A percentile compares a stretch with the other conserved stretches of the same genome.
These are phyloP conservation scores for Oenanthe oenanthe DNA, from an alignment of 2,113 vertebrate species.

Conservation along the genomic window DNA sequence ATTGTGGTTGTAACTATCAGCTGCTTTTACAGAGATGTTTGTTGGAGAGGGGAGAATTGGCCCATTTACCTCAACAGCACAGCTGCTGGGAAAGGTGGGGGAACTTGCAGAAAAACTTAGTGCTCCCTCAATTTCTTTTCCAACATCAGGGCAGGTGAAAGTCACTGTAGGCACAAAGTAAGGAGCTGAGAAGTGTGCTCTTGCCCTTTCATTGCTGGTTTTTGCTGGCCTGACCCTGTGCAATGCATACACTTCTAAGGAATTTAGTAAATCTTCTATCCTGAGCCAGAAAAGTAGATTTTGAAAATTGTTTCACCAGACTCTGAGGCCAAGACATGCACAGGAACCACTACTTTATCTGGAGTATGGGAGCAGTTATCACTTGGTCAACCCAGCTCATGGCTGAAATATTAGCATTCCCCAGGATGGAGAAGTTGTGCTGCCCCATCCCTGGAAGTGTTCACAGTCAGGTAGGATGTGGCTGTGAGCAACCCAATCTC, in stretches of 20 bases:
- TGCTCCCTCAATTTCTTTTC: background rate
- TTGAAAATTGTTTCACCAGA: background rate
- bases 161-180: background rate
- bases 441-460: background rate
- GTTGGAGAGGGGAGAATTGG: background rate
- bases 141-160: background rate
- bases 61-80: background rate
- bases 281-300: background rate
- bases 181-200: background rate
- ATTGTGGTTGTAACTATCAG: background rate
- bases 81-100: background rate
- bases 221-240: background rate
- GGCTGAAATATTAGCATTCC: background rate
- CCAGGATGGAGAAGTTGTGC: background rate
- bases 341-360: background rate
- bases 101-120: background rate
- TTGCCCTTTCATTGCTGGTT: background rate
- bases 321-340: background rate
- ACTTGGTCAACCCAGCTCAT: background rate
- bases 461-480: background rate
- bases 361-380: background rate
- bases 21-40: background rate
- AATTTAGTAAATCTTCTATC: background rate
- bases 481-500: accelerated
- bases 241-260: background rate